phyloP scores from a whole-genome alignment of 2,888 invertebrate genomes.

The Stenoptilia bipunctidactyla region DNA sequence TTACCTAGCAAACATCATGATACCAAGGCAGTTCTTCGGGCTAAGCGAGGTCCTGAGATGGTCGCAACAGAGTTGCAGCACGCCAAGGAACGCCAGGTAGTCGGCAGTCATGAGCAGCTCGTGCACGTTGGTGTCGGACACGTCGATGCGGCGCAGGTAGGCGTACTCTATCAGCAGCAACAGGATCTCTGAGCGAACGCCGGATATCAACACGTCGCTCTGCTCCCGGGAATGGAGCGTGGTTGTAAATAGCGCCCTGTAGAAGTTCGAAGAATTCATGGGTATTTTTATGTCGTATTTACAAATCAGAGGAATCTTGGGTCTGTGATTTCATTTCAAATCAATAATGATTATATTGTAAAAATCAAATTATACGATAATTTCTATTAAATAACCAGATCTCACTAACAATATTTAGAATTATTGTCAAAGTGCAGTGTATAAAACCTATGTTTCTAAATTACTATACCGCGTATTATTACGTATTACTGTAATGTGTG shows the following conservation, averaged over 20 bases:
- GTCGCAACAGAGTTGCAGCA: conserved; percentile 84
- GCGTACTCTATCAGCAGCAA: conserved; percentile 85
- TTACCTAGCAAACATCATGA: conserved; percentile 85
- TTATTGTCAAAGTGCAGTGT: too few species aligned
- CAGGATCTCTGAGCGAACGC: conserved; percentile 83
- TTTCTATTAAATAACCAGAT: too few species aligned
- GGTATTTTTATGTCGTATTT: too few species aligned
- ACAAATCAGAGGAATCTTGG: too few species aligned
- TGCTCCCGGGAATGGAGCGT: conserved; percentile 78
- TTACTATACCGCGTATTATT: too few species aligned
- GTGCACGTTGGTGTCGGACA: conserved; percentile 84
- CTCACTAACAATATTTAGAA: too few species aligned
- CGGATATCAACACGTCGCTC: conserved; percentile 80
- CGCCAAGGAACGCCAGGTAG: conserved; percentile 87
- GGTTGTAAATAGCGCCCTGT: conserved; percentile 86
- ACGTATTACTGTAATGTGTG: too few species aligned
- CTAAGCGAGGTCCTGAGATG: conserved; percentile 78
- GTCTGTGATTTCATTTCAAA: too few species aligned
- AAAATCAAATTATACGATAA: too few species aligned
- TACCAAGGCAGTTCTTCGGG: conserved; percentile 86
- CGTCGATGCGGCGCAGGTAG: conserved; percentile 82
- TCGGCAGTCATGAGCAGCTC: conserved; percentile 87
- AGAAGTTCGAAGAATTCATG: too few species aligned
- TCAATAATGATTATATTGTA: too few species aligned
- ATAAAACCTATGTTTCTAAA: too few species aligned